Base-by-base conservation (phyloP, 2,797 vertebrate genomes). In the Cuculus canorus region DNA sequence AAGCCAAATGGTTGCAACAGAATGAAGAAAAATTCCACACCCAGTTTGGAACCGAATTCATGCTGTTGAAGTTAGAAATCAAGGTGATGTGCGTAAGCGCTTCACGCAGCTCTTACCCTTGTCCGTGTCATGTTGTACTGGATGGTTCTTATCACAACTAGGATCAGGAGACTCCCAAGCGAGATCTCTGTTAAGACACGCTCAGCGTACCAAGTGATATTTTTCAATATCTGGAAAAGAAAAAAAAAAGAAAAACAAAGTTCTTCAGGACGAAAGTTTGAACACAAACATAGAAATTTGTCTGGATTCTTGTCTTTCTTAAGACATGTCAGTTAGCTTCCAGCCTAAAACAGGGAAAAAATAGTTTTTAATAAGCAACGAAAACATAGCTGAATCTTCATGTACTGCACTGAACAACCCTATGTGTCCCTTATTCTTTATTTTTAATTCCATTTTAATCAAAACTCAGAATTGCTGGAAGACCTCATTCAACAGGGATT, bases 81-180 rank as follows among this genome's bases (percentile, higher is more conserved):
- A 15, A 19, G 13, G 35, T 5, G 2, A 41, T 1, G 5, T 43
- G 61, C 2, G 0, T 15, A 64, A 90, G 33, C 1, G 8, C n/a
- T 50, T 39, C 33, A 15, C 0, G 0, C 6, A 83, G 59, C 64
- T 86, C 98, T 98, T 96, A 99, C 99, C 98, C 99, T 98, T 39
- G 99, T 99, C 75, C 99, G 98, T 22, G 99, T 99, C 99, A 99
- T 99, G 98, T 99, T 99, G 97, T 99, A 99, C 91, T 99, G 99
- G 95, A 99, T 99, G 95, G 99, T 99, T 97, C 99, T 98, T 96
- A 99, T 99, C 90, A 99, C 99, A 3, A 99, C 99, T 64, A 99
- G 97, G 95, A 99, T 99, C 94, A 99, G 98, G 87, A 99, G 98
- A 96, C 99, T 99, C 59, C 99, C 99, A 45, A 99, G 98, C 13